These are phyloP conservation scores for Vireo altiloquus DNA, from an alignment of 2,113 vertebrate genomes.

Conservation along the genomic window DNA sequence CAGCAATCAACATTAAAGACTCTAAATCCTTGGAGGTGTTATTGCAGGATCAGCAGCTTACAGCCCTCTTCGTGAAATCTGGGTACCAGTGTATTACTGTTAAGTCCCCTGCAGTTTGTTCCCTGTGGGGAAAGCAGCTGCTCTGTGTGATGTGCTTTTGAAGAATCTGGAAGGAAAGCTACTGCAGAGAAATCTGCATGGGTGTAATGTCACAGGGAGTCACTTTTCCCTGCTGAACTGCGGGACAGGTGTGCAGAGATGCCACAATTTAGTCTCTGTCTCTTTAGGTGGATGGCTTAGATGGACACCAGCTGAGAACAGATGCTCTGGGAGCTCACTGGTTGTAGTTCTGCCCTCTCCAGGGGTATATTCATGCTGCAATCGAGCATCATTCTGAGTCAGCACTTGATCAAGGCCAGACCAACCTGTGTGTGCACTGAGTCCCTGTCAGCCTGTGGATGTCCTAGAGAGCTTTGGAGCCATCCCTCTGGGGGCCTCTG, in stretches of 20 bases:
- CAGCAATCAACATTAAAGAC: conserved; percentile 43
- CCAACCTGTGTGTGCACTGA: neutral
- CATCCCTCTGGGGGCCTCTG: neutral
- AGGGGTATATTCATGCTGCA: neutral
- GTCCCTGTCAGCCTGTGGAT: neutral
- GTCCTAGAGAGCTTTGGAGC: neutral
- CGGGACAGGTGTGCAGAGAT: neutral
- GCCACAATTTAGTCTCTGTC: neutral
- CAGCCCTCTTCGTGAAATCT: neutral
- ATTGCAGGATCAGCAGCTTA: conserved; percentile 46
- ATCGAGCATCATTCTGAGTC: neutral
- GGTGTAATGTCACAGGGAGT: neutral
- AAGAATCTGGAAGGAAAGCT: neutral
- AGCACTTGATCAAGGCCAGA: neutral
- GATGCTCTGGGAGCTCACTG: neutral
- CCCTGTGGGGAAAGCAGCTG: neutral
- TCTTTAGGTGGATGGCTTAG: neutral
- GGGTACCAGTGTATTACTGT: neutral
- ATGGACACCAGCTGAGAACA: neutral
- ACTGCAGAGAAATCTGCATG: neutral
- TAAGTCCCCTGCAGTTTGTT: neutral
- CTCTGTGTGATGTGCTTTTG: neutral
- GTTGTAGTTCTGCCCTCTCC: neutral
- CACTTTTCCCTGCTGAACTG: neutral
- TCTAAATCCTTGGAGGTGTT: conserved; percentile 42